Conservation (phyloP, 2,797 vertebrate species). For the Chaetodon trifasciatus region DNA sequence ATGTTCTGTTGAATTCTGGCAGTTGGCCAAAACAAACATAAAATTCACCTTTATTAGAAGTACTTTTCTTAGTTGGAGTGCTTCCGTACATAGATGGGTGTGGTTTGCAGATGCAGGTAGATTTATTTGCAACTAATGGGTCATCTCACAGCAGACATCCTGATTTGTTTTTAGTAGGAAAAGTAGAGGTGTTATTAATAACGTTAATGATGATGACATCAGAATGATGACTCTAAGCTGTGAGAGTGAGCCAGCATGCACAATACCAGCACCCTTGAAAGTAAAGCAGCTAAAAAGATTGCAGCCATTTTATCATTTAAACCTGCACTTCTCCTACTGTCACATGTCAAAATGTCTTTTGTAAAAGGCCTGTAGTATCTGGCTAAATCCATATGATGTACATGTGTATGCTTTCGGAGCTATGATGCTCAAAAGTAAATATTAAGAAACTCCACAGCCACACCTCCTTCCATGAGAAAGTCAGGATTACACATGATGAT, state of each 20-base stretch:
- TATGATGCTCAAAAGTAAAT: background rate
- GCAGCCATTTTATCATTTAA: background rate
- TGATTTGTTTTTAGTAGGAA: background rate
- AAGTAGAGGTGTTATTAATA: background rate
- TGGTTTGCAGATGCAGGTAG: background rate
- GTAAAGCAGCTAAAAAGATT: background rate
- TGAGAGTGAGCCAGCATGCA: too few relatives aligned
- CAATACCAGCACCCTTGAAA: background rate
- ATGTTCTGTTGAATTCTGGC: conserved; percentile 5
- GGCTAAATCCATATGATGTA: background rate
- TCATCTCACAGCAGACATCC: background rate
- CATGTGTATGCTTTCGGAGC: background rate
- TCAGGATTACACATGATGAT: background rate
- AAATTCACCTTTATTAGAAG: background rate
- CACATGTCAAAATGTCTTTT: background rate
- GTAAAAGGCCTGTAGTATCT: background rate
- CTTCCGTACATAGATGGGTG: background rate
- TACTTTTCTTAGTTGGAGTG: background rate
- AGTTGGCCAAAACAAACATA: background rate
- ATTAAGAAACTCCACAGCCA: background rate
- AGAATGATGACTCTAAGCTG: background rate
- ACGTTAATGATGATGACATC: background rate
- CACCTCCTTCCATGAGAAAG: background rate
- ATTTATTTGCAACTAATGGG: background rate
- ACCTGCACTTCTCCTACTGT: background rate